A percentile compares a stretch with the other conserved stretches of the same genome.
Evolutionary conservation across 2,113 vertebrate species (phyloP).

Genomic region (Myanophis thanlyinensis): DNA sequence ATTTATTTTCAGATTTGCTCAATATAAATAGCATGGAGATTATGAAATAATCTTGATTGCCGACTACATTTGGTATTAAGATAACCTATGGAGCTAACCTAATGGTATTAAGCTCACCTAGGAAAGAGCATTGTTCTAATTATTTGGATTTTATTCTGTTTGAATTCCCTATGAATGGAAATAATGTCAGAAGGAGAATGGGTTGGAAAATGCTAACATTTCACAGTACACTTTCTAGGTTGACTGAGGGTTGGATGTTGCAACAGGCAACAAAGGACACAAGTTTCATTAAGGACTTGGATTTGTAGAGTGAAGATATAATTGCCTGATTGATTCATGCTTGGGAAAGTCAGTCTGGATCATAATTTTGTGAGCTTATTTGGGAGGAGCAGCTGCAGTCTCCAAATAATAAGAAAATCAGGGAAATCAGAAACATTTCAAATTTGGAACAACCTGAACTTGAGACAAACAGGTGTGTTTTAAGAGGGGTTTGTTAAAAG

Average conservation of each 20-base stretch:
- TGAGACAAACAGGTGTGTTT: background rate
- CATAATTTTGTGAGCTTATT: background rate
- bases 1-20: background rate
- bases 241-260: background rate
- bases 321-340: background rate
- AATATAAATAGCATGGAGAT: background rate
- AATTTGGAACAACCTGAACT: background rate
- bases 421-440: background rate
- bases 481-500: background rate
- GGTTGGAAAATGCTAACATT: background rate
- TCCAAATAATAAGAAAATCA: background rate
- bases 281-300: background rate
- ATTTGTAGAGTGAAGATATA: background rate
- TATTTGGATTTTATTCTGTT: background rate
- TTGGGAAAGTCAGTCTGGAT: background rate
- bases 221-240: background rate
- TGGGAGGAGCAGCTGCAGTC: background rate
- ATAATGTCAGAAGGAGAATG: background rate
- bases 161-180: background rate
- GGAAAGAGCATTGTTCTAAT: background rate
- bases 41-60: constrained; percentile 27
- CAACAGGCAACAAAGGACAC: background rate
- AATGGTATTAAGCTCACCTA: constrained; percentile 17
- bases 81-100: constrained; percentile 24
- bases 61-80: background rate